Conservation (phyloP, 2,888 invertebrate species). For the Meiosimyza decipiens region DNA sequence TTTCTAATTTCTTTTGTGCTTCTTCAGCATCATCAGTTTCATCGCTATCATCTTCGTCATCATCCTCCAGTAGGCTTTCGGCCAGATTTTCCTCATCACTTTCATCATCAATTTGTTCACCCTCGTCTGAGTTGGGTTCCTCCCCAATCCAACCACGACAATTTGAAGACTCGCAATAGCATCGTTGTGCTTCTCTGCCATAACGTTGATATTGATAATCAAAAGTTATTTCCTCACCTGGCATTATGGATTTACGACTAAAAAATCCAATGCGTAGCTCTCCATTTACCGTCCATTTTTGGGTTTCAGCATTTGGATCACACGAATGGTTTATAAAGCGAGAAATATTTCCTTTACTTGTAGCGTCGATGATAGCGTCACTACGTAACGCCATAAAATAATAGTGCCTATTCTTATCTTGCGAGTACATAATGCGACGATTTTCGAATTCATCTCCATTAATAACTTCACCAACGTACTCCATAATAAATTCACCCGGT, state of each 20-base stretch:
- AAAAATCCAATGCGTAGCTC: conserved; percentile 97
- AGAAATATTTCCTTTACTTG: conserved; percentile 93
- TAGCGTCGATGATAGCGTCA: conserved; percentile 96
- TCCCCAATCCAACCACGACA: conserved; percentile 98
- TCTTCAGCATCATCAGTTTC: conserved; percentile 43
- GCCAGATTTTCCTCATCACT: conserved; percentile 56
- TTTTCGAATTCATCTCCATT: conserved; percentile 90
- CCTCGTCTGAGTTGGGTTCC: conserved; percentile 79
- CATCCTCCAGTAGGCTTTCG: conserved; percentile 63
- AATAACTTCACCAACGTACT: conserved; percentile 98
- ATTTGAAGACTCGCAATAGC: conserved; percentile 88
- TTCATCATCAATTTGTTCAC: conserved; percentile 67
- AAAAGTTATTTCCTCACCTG: conserved; percentile 97
- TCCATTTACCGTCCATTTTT: conserved; percentile 96
- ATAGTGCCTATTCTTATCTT: conserved; percentile 90
- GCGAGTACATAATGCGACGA: conserved; percentile 88
- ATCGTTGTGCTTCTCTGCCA: conserved; percentile 95
- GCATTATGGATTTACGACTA: conserved; percentile 81
- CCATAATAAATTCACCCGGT: conserved; percentile 91
- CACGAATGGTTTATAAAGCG: conserved; percentile 99
- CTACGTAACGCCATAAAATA: conserved; percentile 98
- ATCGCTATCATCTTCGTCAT: conserved; percentile 67
- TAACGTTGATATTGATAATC: conserved; percentile 98
- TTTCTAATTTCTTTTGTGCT: conserved; percentile 46
- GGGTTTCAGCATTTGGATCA: conserved; percentile 98